phyloP scores from a whole-genome alignment of 2,888 invertebrate species.

The Heliconius cydno region DNA sequence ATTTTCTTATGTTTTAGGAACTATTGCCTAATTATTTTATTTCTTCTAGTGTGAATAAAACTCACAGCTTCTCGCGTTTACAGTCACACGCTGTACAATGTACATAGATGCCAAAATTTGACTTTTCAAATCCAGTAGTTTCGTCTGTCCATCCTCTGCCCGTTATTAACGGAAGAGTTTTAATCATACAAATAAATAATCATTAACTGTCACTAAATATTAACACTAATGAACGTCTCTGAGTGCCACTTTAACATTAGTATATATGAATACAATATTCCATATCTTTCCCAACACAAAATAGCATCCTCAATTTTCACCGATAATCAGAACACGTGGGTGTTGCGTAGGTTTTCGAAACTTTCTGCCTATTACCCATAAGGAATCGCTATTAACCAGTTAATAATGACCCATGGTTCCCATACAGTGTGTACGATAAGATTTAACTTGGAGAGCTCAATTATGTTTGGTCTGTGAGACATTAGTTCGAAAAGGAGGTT shows the following conservation, averaged over 20 bases:
- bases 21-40: too few species aligned
- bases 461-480: slow-evolving; percentile 58
- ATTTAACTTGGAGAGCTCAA: slow-evolving; percentile 50
- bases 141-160: not conserved
- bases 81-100: too few species aligned
- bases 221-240: not conserved
- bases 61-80: too few species aligned
- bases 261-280: slow-evolving; percentile 19
- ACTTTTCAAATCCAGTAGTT: not conserved
- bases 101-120: not conserved
- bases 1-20: too few species aligned
- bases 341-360: slow-evolving; percentile 76
- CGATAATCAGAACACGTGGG: slow-evolving; percentile 66
- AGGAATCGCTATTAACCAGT: slow-evolving; percentile 63
- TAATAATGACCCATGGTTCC: slow-evolving; percentile 52
- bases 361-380: slow-evolving; percentile 74
- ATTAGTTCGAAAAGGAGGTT: slow-evolving; percentile 68
- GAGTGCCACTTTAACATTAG: not conserved
- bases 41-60: too few species aligned
- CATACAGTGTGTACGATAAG: slow-evolving; percentile 36
- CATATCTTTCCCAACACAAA: slow-evolving; percentile 33
- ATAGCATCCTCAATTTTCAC: slow-evolving; percentile 49
- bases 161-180: not conserved
- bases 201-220: not conserved
- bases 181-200: not conserved